Evolutionary conservation across 2,797 vertebrate genomes (phyloP).

Genomic region (Mormyrops boulengeri): DNA sequence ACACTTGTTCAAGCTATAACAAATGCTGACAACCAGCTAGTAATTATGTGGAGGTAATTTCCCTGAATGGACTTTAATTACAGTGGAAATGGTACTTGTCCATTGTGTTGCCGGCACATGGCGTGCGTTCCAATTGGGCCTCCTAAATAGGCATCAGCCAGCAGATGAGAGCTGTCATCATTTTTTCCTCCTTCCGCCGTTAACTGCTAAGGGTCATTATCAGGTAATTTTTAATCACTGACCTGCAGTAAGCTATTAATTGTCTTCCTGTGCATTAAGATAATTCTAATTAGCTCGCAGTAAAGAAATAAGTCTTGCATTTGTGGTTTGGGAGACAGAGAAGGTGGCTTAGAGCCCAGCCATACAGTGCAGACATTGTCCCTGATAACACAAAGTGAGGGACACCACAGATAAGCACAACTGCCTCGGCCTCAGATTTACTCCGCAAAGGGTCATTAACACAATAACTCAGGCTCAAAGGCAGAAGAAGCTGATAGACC

Average conservation of each 20-base stretch:
- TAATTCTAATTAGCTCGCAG: constrained; percentile 50
- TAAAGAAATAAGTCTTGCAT: constrained; percentile 41
- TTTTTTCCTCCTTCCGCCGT: constrained; percentile 42
- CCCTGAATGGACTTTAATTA: constrained; percentile 78
- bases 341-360: constrained; percentile 19
- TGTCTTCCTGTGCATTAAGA: constrained; percentile 53
- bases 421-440: neutral
- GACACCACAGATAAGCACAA: neutral
- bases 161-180: constrained; percentile 48
- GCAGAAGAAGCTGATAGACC: neutral
- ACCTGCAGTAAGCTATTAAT: constrained; percentile 54
- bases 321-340: constrained; percentile 29
- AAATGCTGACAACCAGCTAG: constrained; percentile 72
- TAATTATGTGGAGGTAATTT: constrained; percentile 71
- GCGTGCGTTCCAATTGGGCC: constrained; percentile 48
- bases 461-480: neutral
- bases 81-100: constrained; percentile 55
- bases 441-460: neutral
- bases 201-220: constrained; percentile 46
- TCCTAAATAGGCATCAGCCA: constrained; percentile 51
- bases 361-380: constrained; percentile 8
- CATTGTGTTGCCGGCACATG: constrained; percentile 53
- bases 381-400: constrained; percentile 14
- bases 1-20: constrained; percentile 48
- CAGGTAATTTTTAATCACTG: constrained; percentile 54